Base-by-base conservation (phyloP, 2,888 invertebrate species). In the Drosophila mimetica region DNA sequence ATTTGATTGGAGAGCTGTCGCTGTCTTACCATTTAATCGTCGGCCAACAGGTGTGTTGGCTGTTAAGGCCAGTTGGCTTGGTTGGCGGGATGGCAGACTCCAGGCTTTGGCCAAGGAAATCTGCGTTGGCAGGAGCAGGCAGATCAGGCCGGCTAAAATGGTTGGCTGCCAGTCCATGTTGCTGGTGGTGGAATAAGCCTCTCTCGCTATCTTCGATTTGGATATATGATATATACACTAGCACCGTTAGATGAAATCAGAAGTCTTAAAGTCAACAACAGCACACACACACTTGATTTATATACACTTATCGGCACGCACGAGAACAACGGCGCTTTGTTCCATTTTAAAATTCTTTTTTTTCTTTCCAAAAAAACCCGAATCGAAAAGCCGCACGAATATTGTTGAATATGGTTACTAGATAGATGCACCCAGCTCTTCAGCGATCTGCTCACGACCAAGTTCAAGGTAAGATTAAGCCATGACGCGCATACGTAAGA, bases 381-480 rank as follows among this genome's bases (percentile, higher is more conserved):
- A 52, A 34, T 36, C 34, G 51, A 61, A 42, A 42, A 41, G 30
- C 55, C 39, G 41, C 58, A 16, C 58, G 22, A 46, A 18, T 30
- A 16, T 46, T 16, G 30, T 11, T 46, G 4, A 13, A 41, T 11
- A 6, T 39, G 41, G 13, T 7, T 14, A 20, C 53, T 7, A 7
- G 25, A 9, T 20, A 16, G 37, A 63, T 66, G 37, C 70, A 58
- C 50, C 36, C 32, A 9, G 30, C 47, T 44, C 34, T 28, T 37
- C 20, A 14, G 51, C 86, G 84, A 86, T 89, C 82, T 79, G 72
- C 65, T 71, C 89, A 78, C 89, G 84, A 89, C 82, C 91, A 91
- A 91, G 91, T 91, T 91, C 91, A 91, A 91, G 91, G 91, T 91
- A 91, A 90, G 88, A 88, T 91, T 91, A 84, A 91, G 84, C 90